These are phyloP conservation scores for Circaetus gallicus DNA, from an alignment of 2,113 vertebrate species.

Conservation along the genomic window DNA sequence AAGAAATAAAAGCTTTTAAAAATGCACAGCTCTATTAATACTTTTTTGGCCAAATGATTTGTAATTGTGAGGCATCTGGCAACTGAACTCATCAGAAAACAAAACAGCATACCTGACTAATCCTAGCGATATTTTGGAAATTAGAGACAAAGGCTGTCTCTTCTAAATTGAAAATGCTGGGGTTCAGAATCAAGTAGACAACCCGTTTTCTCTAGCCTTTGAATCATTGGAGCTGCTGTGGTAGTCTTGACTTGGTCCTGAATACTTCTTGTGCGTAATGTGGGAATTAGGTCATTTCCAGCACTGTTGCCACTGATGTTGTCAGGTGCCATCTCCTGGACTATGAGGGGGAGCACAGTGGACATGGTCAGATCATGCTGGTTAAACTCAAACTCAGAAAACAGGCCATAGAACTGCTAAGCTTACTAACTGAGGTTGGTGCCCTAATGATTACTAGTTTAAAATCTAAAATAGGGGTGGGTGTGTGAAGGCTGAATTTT, in stretches of 20 bases:
- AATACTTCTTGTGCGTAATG: background rate
- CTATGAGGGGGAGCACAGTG: background rate
- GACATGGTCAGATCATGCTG: background rate
- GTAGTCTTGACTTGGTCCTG: background rate
- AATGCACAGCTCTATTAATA: background rate
- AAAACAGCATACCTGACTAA: background rate
- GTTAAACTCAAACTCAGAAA: background rate
- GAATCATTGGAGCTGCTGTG: background rate
- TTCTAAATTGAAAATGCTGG: background rate
- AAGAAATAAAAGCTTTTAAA: background rate
- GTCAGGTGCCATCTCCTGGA: background rate
- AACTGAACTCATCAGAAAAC: background rate
- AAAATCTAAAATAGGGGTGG: background rate
- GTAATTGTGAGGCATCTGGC: background rate
- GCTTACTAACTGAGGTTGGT: background rate
- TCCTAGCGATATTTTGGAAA: background rate
- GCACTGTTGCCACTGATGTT: background rate
- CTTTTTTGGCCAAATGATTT: background rate
- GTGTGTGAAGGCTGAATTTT: background rate
- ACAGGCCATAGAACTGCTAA: background rate
- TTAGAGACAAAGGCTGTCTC: background rate
- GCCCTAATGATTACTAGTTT: background rate
- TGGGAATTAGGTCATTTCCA: background rate
- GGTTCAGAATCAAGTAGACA: background rate
- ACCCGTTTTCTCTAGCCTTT: background rate